Percentiles rank a stretch among this genome's conserved stretches.
phyloP scores from a whole-genome alignment of 1,140 invertebrate species.

The Bathynomus jamesi region DNA sequence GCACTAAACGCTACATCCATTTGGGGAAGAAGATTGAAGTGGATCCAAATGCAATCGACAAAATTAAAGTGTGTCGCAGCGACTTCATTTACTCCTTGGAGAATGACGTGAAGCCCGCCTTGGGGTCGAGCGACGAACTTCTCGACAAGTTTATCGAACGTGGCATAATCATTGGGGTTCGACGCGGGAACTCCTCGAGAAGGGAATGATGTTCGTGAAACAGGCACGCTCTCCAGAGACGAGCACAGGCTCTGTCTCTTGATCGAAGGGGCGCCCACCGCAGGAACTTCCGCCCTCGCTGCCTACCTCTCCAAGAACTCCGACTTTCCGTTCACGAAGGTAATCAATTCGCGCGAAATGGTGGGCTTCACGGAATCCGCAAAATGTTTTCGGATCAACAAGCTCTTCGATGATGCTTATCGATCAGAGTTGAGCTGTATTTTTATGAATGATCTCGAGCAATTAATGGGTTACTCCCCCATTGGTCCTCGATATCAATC shows the following conservation, averaged over 20 bases:
- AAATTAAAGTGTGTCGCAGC: conserved; percentile 62
- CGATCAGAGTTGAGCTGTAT: conserved; percentile 92
- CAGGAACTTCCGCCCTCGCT: conserved; percentile 94
- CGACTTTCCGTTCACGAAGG: conserved; percentile 96
- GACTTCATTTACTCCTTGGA: conserved; percentile 95
- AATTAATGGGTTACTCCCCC: conserved; percentile 91
- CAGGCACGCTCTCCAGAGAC: conserved; percentile 53
- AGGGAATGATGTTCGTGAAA: conserved; percentile 83
- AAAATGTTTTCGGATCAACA: conserved; percentile 89
- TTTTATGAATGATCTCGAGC: conserved; percentile 95
- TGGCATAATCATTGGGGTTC: conserved; percentile 89
- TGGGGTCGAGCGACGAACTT: conserved; percentile 59
- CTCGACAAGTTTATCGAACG: conserved; percentile 72
- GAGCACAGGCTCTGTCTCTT: conserved; percentile 51
- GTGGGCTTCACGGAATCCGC: conserved; percentile 92
- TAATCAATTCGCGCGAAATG: conserved; percentile 97
- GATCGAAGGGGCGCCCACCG: conserved; percentile 83
- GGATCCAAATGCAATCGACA: conserved; percentile 92
- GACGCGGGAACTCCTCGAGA: conserved; percentile 78
- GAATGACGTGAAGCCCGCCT: conserved; percentile 88
- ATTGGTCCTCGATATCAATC: conserved; percentile 98
- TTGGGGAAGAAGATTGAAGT: conserved; percentile 91
- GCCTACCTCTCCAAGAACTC: conserved; percentile 91
- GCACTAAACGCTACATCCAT: conserved; percentile 98
- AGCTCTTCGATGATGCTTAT: conserved; percentile 98